Evolutionary conservation across 2,113 vertebrate genomes (phyloP), one percentile per base, ranked within the genome.

Genomic region (Xenopus tropicalis): DNA sequence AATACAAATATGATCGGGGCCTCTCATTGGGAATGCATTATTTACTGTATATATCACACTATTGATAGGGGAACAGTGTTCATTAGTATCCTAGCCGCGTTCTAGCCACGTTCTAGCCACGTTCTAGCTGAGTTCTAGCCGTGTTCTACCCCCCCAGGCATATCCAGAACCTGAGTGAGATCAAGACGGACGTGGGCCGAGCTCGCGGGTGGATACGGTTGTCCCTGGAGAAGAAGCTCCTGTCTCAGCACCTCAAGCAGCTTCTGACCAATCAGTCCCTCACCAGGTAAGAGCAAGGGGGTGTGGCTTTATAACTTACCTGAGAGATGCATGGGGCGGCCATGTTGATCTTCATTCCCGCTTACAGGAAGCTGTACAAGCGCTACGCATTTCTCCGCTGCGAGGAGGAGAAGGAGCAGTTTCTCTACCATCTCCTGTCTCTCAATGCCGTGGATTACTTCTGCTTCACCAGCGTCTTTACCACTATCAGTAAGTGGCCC

Each of bases 391-490:
- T 99, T 82, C 90, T 99, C 56, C 92, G 96, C 14, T 98, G 94
- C 13, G 97, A 98, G 70, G 97, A 99, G 69, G 97, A 98, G 81
- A 88, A 96, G 74, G 97, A 99, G 9, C 97, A 99, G 86, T 98
- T 98, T 74, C 89, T 99, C 2, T 98, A 93, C 86, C 97, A 99
- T 83, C 90, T 99, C 24, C 93, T 99, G 9, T 97, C 96, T 0
- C 94, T 99, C 78, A 99, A 99, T 7, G 93, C 97, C 0, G 95
- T 99, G 85, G 97, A 99, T 86, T 99, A 98, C 78, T 96, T 97
- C 90, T 99, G 96, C 87, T 99, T 99, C 84, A 98, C 97, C 57
- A 94, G 92, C 0, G 93, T 94, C 79, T 99, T 99, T 86, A 95
- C 95, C 80, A 95, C 94, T 4, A 95, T 95, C 83, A 86, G 94